These are phyloP conservation scores for Phasia obesa DNA, from an alignment of 2,888 invertebrate species.

Conservation along the genomic window DNA sequence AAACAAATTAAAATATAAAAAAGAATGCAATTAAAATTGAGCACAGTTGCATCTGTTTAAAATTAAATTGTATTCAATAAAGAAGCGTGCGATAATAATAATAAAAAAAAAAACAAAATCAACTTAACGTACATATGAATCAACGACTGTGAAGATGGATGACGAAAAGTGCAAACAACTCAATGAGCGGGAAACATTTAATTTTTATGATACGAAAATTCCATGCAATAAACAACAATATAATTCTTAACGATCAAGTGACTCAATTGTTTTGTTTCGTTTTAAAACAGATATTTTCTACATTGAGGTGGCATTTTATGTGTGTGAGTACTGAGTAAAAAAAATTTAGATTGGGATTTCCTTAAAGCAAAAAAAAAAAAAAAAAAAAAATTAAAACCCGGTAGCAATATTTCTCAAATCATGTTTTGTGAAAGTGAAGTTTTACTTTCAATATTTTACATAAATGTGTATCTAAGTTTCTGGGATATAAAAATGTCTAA, in stretches of 20 bases:
- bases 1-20: slow-evolving; percentile 24
- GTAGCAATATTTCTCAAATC: background rate
- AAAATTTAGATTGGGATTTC: slow-evolving; percentile 9
- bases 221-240: slow-evolving; percentile 11
- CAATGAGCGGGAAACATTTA: slow-evolving; percentile 14
- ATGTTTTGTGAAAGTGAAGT: background rate
- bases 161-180: slow-evolving; percentile 21
- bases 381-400: slow-evolving; percentile 9
- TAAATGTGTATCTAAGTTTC: no score
- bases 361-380: background rate
- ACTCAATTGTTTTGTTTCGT: slow-evolving; percentile 48
- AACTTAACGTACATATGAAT: slow-evolving; percentile 20
- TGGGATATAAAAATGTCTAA: no score
- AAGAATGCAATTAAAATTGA: slow-evolving; percentile 15
- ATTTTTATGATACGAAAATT: slow-evolving; percentile 24
- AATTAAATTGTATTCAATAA: slow-evolving; percentile 14
- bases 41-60: slow-evolving; percentile 18
- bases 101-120: background rate
- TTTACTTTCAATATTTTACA: no score
- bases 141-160: slow-evolving; percentile 1
- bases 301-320: background rate
- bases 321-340: background rate
- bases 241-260: slow-evolving; percentile 15
- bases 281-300: background rate
- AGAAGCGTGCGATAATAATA: slow-evolving; percentile 31